A percentile compares a stretch with the other conserved stretches of the same genome.
These are phyloP conservation scores for Aproaerema taeniolella DNA, from an alignment of 2,888 invertebrate genomes.

Conservation along the genomic window DNA sequence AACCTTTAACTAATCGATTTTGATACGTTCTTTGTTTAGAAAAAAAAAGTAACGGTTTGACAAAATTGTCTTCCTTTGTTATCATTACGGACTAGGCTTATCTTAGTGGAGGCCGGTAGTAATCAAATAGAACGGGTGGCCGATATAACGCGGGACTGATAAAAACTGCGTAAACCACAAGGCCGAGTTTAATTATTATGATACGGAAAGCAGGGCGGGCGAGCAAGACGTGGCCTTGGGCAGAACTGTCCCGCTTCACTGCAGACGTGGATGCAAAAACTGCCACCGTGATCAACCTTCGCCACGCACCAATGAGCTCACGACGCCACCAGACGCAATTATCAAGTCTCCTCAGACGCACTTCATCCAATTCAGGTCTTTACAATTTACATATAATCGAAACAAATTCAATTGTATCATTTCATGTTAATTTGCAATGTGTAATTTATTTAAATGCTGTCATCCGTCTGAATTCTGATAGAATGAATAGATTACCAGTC, in stretches of 20 bases:
- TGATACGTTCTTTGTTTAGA: no score
- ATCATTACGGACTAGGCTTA: constrained; percentile 8
- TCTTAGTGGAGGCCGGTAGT: constrained; percentile 10
- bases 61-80: constrained; percentile 5
- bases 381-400: constrained; percentile 14
- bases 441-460: constrained; percentile 12
- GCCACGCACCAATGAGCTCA: constrained; percentile 42
- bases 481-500: constrained; percentile 13
- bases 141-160: constrained; percentile 25
- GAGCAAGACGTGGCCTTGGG: constrained; percentile 51
- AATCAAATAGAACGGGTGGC: constrained; percentile 15
- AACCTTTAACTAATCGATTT: no score
- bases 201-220: constrained; percentile 49
- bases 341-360: background rate
- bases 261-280: constrained; percentile 49
- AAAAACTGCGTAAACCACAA: constrained; percentile 50
- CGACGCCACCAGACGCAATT: constrained; percentile 16
- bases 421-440: constrained; percentile 14
- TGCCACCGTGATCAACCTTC: constrained; percentile 41
- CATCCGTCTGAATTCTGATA: constrained; percentile 13
- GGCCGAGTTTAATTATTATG: constrained; percentile 44
- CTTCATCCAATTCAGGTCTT: constrained; percentile 6
- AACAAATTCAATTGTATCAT: constrained; percentile 13
- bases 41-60: background rate
- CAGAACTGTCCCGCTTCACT: constrained; percentile 50